phyloP scores from a whole-genome alignment of 1,140 invertebrate species.

The Steinernema feltiae region DNA sequence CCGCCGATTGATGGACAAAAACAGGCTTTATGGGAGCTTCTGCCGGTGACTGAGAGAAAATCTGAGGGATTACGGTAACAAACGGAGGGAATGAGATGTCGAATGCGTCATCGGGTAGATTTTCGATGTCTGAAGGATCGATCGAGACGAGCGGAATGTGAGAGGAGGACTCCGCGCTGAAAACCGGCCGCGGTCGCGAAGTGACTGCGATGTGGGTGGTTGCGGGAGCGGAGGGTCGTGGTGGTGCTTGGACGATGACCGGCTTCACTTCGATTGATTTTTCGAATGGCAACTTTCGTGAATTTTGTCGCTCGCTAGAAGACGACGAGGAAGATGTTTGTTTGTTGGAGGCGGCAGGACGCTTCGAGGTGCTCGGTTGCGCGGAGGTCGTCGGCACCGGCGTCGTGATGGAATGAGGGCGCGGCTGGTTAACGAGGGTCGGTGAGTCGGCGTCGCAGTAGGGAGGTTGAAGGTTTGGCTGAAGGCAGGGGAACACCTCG shows the following conservation, averaged over 20 bases:
- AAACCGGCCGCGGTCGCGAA: slow-evolving; percentile 17
- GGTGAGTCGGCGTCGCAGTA: slow-evolving; percentile 51
- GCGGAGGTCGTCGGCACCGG: slow-evolving; percentile 16
- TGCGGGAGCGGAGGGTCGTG: not conserved
- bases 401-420: not conserved
- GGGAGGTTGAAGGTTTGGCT: slow-evolving; percentile 46
- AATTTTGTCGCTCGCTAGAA: not conserved
- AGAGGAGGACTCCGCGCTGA: slow-evolving; percentile 21
- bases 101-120: slow-evolving; percentile 52
- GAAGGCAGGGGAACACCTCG: slow-evolving; percentile 39
- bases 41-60: slow-evolving; percentile 11
- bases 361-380: slow-evolving; percentile 3
- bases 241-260: not conserved
- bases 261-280: not conserved
- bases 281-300: not conserved
- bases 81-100: slow-evolving; percentile 47
- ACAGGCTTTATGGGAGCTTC: slow-evolving; percentile 13
- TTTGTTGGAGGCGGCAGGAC: not conserved
- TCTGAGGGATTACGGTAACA: slow-evolving; percentile 35
- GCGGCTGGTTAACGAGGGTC: slow-evolving; percentile 32
- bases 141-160: slow-evolving; percentile 35
- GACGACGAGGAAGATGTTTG: not conserved
- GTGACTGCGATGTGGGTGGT: not conserved
- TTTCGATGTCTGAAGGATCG: slow-evolving; percentile 40
- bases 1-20: not conserved